Evolutionary conservation across 2,797 vertebrate species (phyloP), one percentile per base, ranked within the genome.

Genomic region (Microctenopoma stevenorrisi): DNA sequence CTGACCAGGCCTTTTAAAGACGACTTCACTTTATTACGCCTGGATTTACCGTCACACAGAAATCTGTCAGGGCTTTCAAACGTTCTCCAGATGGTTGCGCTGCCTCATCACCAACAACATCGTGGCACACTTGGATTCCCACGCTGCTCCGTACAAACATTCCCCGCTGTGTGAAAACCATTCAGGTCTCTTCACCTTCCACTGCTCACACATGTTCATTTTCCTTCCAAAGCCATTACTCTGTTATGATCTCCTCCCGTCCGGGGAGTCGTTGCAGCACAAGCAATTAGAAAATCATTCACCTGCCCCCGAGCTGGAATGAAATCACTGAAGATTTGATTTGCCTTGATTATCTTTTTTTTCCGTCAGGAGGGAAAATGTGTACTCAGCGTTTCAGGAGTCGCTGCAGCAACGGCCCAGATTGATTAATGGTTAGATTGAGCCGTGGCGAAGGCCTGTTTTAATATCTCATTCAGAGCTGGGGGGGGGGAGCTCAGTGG

Each of bases 281-380:
- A 64, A 66, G 68, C 63, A 86, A 84, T 86, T 88, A 88, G 38
- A 72, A 73, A 84, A 68, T 0, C 72, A 52, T 65, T 61, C 67
- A 71, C 76, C 35, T 52, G 66, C n/a, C 52, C 64, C 61, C 33
- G 62, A 55, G 38, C 59, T 15, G 55, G 56, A 81, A 81, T 83
- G 48, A 81, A 81, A 88, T 78, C 51, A 81, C 16, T 64, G 58
- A 44, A 77, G 83, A 89, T 86, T 64, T 82, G 79, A 85, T 84
- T 79, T 52, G 65, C 22, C 37, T 78, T 83, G 72, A 90, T 88
- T 82, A 64, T 63, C 40, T 33, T 33, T 7, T 33, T 33, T 33
- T 44, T 61, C 56, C 47, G 50, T 65, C 76, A 78, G 69, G 72
- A 33, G 80, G 71, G 33, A 56, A 86, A 71, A 57, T 72, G 68